Percentiles rank a stretch among this genome's conserved stretches.
phyloP scores from a whole-genome alignment of 2,797 vertebrate species.

The Meda fulgida region DNA sequence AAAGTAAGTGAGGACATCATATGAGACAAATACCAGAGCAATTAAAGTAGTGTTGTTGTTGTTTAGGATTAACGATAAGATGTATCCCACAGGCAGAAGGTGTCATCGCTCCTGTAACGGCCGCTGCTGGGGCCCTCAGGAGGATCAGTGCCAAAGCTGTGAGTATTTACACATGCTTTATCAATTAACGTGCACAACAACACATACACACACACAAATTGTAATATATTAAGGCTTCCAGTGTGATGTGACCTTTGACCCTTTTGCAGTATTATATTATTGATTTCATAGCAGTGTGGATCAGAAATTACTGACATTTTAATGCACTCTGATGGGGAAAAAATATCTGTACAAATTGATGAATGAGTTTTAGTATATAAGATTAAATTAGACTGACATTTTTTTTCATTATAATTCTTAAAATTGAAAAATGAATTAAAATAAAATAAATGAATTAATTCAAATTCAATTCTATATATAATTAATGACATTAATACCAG shows the following conservation, averaged over 20 bases:
- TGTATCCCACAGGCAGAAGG: slow-evolving; percentile 81
- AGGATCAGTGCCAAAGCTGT: slow-evolving; percentile 94
- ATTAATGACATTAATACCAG: too few species aligned
- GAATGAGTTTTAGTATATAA: too few species aligned
- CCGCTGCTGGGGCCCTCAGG: slow-evolving; percentile 94
- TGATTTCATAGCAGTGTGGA: neutral
- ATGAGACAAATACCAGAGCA: neutral
- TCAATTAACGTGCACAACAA: too few species aligned
- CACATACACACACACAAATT: neutral
- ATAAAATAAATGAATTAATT: too few species aligned
- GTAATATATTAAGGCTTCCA: neutral
- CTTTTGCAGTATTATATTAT: too few species aligned
- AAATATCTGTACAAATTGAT: neutral
- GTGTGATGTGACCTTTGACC: neutral
- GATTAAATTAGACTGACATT: too few species aligned
- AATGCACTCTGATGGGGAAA: neutral
- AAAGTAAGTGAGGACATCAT: neutral
- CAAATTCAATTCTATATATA: too few species aligned
- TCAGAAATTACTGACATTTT: neutral
- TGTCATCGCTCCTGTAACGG: slow-evolving; percentile 94
- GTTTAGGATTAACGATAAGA: neutral
- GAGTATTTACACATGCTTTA: slow-evolving; percentile 88
- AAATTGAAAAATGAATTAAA: too few species aligned
- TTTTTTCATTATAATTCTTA: too few species aligned
- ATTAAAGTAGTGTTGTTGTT: neutral